A percentile compares a stretch with the other conserved stretches of the same genome.
Evolutionary conservation across 1,140 invertebrate species (phyloP).

Genomic region (Eriocheir sinensis): DNA sequence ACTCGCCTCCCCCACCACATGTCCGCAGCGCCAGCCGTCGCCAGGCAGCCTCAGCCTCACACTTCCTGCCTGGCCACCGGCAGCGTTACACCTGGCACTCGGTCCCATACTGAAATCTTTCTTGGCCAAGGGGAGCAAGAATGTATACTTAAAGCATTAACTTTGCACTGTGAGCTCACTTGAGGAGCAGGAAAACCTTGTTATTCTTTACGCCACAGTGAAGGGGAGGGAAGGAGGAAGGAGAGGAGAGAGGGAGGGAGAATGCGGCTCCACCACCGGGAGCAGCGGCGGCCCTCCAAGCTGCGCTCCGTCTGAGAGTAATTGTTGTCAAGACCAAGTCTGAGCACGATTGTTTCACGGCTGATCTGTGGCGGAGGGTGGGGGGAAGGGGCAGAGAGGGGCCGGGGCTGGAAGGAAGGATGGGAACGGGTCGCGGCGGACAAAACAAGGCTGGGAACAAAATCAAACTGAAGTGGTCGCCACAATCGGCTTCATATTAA

Average conservation of each 20-base stretch:
- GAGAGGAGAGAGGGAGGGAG: constrained; percentile 3
- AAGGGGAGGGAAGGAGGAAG: constrained; percentile 18
- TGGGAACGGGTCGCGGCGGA: background rate
- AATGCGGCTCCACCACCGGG: background rate
- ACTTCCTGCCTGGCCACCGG: no score
- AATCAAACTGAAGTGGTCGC: constrained; percentile 1
- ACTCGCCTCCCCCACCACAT: no score
- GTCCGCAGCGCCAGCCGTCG: no score
- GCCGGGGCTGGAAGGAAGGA: no score
- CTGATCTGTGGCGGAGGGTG: background rate
- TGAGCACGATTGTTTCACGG: constrained; percentile 31
- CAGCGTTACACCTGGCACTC: background rate
- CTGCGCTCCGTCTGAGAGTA: constrained; percentile 1
- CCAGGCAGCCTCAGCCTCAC: no score
- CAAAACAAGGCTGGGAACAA: constrained; percentile 23
- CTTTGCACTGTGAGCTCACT: background rate
- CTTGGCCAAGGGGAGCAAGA: background rate
- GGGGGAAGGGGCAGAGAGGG: background rate
- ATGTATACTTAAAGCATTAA: no score
- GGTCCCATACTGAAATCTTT: background rate
- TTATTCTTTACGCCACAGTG: background rate
- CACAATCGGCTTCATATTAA: constrained; percentile 25
- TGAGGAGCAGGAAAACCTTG: background rate
- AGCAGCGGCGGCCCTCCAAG: background rate
- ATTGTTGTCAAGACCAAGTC: constrained; percentile 16